Evolutionary conservation across 2,797 vertebrate species (phyloP).

Genomic region (Ispidina picta): DNA sequence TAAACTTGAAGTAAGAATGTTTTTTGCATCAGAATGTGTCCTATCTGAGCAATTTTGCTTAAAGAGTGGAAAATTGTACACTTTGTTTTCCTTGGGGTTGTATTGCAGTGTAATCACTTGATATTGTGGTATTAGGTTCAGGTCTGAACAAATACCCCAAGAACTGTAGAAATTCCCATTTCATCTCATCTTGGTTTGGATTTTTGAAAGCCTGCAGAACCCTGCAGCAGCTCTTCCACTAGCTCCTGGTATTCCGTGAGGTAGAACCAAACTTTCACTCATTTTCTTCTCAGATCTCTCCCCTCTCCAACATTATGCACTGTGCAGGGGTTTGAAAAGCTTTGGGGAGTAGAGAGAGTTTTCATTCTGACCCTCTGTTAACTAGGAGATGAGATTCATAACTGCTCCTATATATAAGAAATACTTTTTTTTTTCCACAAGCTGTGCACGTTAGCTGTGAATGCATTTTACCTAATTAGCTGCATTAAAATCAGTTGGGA

Average conservation of each 20-base stretch:
- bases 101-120: not conserved
- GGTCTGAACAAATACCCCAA: not conserved
- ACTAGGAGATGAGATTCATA: not conserved
- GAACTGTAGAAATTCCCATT: rapidly evolving
- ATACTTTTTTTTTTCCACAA: rapidly evolving
- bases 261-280: not conserved
- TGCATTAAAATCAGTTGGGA: not conserved
- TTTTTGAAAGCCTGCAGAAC: not conserved
- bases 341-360: not conserved
- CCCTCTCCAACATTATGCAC: not conserved
- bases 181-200: not conserved
- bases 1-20: not conserved
- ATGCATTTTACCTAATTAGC: not conserved
- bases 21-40: not conserved
- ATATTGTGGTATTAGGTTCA: not conserved
- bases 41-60: not conserved
- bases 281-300: not conserved
- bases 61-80: not conserved
- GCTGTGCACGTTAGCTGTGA: not conserved
- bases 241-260: not conserved
- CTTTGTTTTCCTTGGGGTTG: not conserved
- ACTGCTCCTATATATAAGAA: not conserved
- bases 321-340: not conserved
- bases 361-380: not conserved
- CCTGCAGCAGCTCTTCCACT: not conserved